phyloP scores from a whole-genome alignment of 1,140 invertebrate genomes.

The Cylas formicarius region DNA sequence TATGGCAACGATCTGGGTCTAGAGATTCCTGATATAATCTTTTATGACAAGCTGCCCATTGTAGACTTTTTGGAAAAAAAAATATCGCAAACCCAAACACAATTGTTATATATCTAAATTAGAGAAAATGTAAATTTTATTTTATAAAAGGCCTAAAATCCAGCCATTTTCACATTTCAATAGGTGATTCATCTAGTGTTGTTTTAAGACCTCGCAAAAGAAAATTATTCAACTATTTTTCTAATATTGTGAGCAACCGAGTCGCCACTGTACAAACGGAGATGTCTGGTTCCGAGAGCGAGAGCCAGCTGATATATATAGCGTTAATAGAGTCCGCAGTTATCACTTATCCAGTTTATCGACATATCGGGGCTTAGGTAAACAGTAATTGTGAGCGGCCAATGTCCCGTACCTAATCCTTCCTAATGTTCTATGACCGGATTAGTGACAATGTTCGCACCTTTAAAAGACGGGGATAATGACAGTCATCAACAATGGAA shows the following conservation, averaged over 20 bases:
- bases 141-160: no score
- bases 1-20: no score
- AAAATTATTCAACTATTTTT: no score
- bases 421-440: slow-evolving; percentile 23
- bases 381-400: slow-evolving; percentile 31
- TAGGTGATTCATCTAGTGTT: no score
- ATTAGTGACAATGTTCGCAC: slow-evolving; percentile 28
- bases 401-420: slow-evolving; percentile 31
- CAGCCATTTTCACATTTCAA: no score
- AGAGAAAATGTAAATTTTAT: no score
- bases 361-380: slow-evolving; percentile 32
- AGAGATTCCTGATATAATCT: no score
- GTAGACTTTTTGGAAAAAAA: no score
- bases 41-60: no score
- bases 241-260: background rate
- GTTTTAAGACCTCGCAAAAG: no score
- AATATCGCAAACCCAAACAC: no score
- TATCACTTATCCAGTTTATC: slow-evolving; percentile 25
- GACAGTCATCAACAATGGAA: slow-evolving; percentile 12
- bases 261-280: background rate
- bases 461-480: slow-evolving; percentile 21
- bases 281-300: background rate
- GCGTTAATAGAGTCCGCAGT: slow-evolving; percentile 19
- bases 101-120: no score
- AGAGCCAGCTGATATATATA: slow-evolving; percentile 13